A percentile compares a stretch with the other conserved stretches of the same genome.
phyloP scores from a whole-genome alignment of 1,140 invertebrate species.

The Philotrypesis tridentata region DNA sequence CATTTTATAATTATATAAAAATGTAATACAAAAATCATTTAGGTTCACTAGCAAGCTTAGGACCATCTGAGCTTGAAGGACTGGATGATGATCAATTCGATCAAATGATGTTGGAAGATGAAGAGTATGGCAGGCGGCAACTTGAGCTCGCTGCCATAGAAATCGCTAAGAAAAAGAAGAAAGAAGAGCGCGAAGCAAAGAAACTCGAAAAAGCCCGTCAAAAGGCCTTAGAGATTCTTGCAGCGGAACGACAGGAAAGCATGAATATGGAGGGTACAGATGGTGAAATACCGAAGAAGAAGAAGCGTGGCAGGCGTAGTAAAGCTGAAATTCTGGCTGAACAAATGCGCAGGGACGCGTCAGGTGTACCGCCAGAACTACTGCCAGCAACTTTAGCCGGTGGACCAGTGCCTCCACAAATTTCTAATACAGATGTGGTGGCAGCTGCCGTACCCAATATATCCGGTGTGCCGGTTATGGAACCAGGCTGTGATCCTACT shows the following conservation, averaged over 20 bases:
- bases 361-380: constrained; percentile 45
- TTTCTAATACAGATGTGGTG: constrained; percentile 30
- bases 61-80: constrained; percentile 72
- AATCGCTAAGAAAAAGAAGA: constrained; percentile 77
- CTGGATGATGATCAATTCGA: constrained; percentile 77
- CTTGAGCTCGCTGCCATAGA: constrained; percentile 74
- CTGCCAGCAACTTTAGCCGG: constrained; percentile 1
- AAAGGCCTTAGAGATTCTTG: constrained; percentile 72
- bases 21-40: not conserved
- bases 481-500: constrained; percentile 13
- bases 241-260: constrained; percentile 65
- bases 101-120: constrained; percentile 78
- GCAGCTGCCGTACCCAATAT: constrained; percentile 47
- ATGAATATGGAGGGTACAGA: constrained; percentile 65
- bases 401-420: not conserved
- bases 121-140: constrained; percentile 77
- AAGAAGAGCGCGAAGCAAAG: constrained; percentile 76
- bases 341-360: constrained; percentile 68
- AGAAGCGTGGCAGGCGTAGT: constrained; percentile 70
- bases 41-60: constrained; percentile 65
- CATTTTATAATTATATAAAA: not conserved
- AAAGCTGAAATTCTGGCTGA: constrained; percentile 73
- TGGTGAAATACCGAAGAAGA: constrained; percentile 69
- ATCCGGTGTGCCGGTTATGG: constrained; percentile 26
- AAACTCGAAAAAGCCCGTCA: constrained; percentile 76